Conservation (phyloP, 2,797 vertebrate genomes). For the Tiaroga cobitis region DNA sequence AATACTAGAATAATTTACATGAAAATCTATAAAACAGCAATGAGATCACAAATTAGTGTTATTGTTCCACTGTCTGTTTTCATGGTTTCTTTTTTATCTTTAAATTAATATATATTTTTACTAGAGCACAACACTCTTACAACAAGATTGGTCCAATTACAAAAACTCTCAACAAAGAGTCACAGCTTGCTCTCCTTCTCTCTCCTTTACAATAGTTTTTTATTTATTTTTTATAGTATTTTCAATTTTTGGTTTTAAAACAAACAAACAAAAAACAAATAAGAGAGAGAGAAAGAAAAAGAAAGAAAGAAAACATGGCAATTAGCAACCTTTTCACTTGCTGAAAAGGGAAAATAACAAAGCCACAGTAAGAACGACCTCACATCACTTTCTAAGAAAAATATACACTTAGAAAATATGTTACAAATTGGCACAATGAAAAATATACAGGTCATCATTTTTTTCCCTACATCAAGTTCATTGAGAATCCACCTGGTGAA, state of each 20-base stretch:
- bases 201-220: slow-evolving; percentile 78
- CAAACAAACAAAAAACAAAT: slow-evolving; percentile 74
- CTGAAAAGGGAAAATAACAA: slow-evolving; percentile 91
- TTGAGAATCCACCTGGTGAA: slow-evolving; percentile 96
- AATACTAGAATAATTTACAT: slow-evolving; percentile 99
- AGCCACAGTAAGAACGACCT: slow-evolving; percentile 99
- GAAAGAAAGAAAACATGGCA: slow-evolving; percentile 82
- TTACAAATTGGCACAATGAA: slow-evolving; percentile 99
- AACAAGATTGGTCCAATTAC: slow-evolving; percentile 99
- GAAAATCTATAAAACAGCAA: slow-evolving; percentile 99
- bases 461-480: slow-evolving; percentile 98
- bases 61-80: slow-evolving; percentile 87
- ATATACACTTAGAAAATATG: slow-evolving; percentile 99
- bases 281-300: slow-evolving; percentile 47
- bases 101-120: slow-evolving; percentile 57
- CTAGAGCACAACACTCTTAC: slow-evolving; percentile 99
- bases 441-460: slow-evolving; percentile 98
- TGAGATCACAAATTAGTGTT: slow-evolving; percentile 97
- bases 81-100: slow-evolving; percentile 86
- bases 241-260: slow-evolving; percentile 99
- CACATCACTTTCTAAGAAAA: slow-evolving; percentile 99
- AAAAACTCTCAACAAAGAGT: slow-evolving; percentile 97
- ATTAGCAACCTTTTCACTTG: slow-evolving; percentile 99
- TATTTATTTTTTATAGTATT: slow-evolving; percentile 84
- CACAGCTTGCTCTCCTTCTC: slow-evolving; percentile 55